Evolutionary conservation across 2,888 invertebrate species (phyloP).

Genomic region (Sphaerophoria rueppellii): DNA sequence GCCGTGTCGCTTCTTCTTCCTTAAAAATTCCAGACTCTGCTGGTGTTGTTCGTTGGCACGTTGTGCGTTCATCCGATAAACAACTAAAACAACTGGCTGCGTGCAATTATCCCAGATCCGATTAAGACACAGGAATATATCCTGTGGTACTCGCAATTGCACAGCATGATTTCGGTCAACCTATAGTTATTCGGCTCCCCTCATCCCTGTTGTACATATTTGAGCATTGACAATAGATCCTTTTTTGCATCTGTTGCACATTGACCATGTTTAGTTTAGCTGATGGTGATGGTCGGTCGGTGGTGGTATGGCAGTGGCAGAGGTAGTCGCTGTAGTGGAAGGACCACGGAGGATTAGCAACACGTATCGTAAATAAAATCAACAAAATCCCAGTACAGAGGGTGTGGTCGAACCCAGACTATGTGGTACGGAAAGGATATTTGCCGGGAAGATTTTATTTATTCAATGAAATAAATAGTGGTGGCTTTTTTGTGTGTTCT

Average conservation of each 20-base stretch:
- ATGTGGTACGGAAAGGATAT: neutral
- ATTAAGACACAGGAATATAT: slow-evolving; percentile 49
- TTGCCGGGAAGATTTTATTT: slow-evolving; percentile 17
- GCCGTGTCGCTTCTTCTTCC: neutral
- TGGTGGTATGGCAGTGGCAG: no score
- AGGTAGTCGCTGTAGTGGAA: no score
- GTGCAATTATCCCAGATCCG: slow-evolving; percentile 67
- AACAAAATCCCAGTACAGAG: slow-evolving; percentile 43
- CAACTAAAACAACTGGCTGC: slow-evolving; percentile 71
- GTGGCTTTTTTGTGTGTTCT: neutral
- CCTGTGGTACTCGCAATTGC: slow-evolving; percentile 36
- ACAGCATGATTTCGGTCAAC: slow-evolving; percentile 24
- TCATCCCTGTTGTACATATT: slow-evolving; percentile 1
- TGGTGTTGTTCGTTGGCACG: slow-evolving; percentile 29
- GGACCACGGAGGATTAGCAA: slow-evolving; percentile 32
- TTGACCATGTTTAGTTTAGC: slow-evolving; percentile 35
- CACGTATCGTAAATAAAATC: slow-evolving; percentile 44
- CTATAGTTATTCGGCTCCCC: neutral
- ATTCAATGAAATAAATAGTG: slow-evolving; percentile 34
- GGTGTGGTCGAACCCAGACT: neutral
- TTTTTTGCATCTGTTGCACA: slow-evolving; percentile 72
- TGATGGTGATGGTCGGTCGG: neutral
- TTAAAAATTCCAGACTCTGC: neutral
- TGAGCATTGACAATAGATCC: slow-evolving; percentile 22
- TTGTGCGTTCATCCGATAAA: slow-evolving; percentile 70